phyloP scores from a whole-genome alignment of 2,113 vertebrate genomes.

The Ptyas mucosa region DNA sequence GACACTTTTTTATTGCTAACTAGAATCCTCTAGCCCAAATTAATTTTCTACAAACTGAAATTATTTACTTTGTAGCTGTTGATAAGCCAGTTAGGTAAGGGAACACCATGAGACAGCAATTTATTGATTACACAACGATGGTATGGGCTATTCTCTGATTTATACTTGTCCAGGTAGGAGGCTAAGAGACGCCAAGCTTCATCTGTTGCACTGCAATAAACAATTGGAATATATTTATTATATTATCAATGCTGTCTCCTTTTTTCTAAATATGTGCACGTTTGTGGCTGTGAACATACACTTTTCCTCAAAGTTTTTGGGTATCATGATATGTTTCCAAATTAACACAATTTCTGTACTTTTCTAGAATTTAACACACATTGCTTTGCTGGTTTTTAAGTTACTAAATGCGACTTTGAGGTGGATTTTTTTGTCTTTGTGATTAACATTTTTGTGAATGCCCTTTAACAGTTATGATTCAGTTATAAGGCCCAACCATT shows the following conservation, averaged over 20 bases:
- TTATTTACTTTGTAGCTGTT: constrained; percentile 86
- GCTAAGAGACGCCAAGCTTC: constrained; percentile 91
- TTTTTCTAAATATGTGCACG: background rate
- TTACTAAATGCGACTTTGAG: background rate
- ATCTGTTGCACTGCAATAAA: constrained; percentile 80
- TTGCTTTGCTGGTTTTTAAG: background rate
- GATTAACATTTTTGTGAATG: background rate
- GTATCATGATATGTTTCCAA: background rate
- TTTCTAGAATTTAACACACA: background rate
- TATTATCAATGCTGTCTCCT: background rate
- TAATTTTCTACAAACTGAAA: background rate
- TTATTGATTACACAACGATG: constrained; percentile 90
- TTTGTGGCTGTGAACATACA: background rate
- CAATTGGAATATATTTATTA: background rate
- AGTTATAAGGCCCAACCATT: background rate
- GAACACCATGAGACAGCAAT: constrained; percentile 84
- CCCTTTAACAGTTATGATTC: background rate
- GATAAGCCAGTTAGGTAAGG: constrained; percentile 89
- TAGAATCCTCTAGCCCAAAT: background rate
- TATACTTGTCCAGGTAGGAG: constrained; percentile 80
- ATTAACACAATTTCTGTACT: background rate
- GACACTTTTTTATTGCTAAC: background rate
- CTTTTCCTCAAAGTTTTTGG: background rate
- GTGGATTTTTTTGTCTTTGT: background rate
- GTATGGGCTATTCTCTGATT: constrained; percentile 78